Evolutionary conservation across 2,888 invertebrate species (phyloP), one percentile per base, ranked within the genome.

Genomic region (Tetragonisca angustula): DNA sequence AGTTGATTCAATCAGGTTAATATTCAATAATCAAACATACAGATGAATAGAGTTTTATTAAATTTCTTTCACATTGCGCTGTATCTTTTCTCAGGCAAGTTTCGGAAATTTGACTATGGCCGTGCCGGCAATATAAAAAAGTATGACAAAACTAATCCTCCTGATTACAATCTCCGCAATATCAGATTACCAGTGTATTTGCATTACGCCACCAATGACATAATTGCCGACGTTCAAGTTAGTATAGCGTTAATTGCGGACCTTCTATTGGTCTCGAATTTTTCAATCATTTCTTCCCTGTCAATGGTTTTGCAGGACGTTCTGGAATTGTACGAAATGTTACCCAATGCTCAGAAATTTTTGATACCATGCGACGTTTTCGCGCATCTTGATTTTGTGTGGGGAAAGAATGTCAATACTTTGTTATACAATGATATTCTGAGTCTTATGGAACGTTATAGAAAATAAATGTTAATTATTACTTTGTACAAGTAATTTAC

Each of bases 341-440:
- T 97, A n/a, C 95, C 95, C 0, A 96, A 96, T 86, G 94, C 95
- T 0, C 95, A 95, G 0, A 95, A 94, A 76, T 95, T 95, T 91
- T 93, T 95, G 70, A 94, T 97, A 5, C 93, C 95, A 0, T 93
- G 95, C 89, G 94, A 95, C 56, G 93, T 95, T 65, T 97, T 96
- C 85, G 96, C 96, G 90, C 97, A 97, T 91, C 93, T 97, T 87
- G 97, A 43, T 43, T 43, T 43, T 9, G 43, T 43, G 1, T 43
- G 2, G 43, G 43, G 43, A 43, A 43, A 43, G 9, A 9, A 43
- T 43, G 43, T 0, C 43, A 43, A 43, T 43, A 43, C 43, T 11
- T 43, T 43, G 43, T 0, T 43, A 43, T 43, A 43, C 6, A 43
- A 11, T 43, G 2, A 43, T 11, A 1, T 43, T 43, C 43, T 43